A percentile compares a stretch with the other conserved stretches of the same genome.
Conservation (phyloP, 2,113 vertebrate genomes). For the Shinisaurus crocodilurus region DNA sequence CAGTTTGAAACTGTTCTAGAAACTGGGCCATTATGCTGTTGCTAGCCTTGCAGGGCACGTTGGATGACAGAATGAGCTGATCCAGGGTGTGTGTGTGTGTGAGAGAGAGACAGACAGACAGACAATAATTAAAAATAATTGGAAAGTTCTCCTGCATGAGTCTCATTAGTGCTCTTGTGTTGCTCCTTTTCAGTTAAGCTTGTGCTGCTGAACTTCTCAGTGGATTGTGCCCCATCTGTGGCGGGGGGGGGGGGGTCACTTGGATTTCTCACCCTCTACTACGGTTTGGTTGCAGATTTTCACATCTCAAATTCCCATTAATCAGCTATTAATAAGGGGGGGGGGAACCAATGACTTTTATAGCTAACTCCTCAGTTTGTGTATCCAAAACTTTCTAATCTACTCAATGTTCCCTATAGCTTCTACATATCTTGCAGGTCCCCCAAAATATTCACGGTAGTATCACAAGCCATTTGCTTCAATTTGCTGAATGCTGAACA, state of each 20-base stretch:
- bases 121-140: no score
- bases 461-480: conserved; percentile 80
- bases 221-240: not conserved
- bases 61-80: no score
- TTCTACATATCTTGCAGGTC: conserved; percentile 77
- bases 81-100: no score
- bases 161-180: not conserved
- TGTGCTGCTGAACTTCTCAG: not conserved
- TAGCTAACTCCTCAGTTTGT: conserved; percentile 75
- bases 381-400: conserved; percentile 58
- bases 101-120: no score
- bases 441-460: conserved; percentile 69
- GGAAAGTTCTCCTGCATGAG: no score
- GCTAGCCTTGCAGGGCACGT: not conserved
- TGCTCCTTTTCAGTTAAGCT: not conserved
- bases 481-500: conserved; percentile 81
- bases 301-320: conserved; percentile 77
- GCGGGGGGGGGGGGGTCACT: no score
- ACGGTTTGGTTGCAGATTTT: conserved; percentile 70
- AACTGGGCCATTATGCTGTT: conserved; percentile 73
- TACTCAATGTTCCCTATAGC: conserved; percentile 66
- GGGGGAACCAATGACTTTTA: conserved; percentile 73
- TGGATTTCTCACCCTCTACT: not conserved
- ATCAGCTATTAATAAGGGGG: conserved; percentile 80
- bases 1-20: conserved; percentile 76